Percentiles rank a stretch among this genome's conserved stretches.
phyloP scores from a whole-genome alignment of 2,888 invertebrate species.

The Aphodius sticticus region DNA sequence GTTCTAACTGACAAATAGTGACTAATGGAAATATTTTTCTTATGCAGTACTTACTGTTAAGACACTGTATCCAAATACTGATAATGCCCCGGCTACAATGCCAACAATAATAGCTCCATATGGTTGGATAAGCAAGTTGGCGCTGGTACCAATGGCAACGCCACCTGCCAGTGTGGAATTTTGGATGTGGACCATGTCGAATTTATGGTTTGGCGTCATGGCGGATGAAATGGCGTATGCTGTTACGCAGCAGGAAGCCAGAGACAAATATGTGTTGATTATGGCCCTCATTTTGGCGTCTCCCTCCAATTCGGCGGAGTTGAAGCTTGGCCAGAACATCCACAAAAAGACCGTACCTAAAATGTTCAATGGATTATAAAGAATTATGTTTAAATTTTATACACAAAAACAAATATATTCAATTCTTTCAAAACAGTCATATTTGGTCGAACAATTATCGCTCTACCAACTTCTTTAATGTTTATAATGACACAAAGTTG shows the following conservation, averaged over 20 bases:
- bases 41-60: constrained; percentile 68
- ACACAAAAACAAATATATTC: too few relatives aligned
- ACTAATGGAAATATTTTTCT: too few relatives aligned
- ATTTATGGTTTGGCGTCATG: constrained; percentile 76
- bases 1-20: too few relatives aligned
- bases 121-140: constrained; percentile 82
- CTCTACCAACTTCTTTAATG: too few relatives aligned
- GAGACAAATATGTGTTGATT: constrained; percentile 91
- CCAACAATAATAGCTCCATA: constrained; percentile 86
- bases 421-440: too few relatives aligned
- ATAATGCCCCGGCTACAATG: constrained; percentile 77
- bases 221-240: constrained; percentile 85
- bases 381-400: too few relatives aligned
- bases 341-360: constrained; percentile 91
- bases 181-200: constrained; percentile 93
- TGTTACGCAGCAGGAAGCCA: constrained; percentile 82
- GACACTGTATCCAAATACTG: constrained; percentile 82
- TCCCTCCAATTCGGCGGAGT: constrained; percentile 78
- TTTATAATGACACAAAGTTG: too few relatives aligned
- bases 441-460: too few relatives aligned
- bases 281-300: constrained; percentile 85
- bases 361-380: constrained; percentile 44
- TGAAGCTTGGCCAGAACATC: constrained; percentile 98
- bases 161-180: constrained; percentile 94
- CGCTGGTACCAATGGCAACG: constrained; percentile 88